phyloP scores from a whole-genome alignment of 2,113 vertebrate species.

The Hippolais icterina region DNA sequence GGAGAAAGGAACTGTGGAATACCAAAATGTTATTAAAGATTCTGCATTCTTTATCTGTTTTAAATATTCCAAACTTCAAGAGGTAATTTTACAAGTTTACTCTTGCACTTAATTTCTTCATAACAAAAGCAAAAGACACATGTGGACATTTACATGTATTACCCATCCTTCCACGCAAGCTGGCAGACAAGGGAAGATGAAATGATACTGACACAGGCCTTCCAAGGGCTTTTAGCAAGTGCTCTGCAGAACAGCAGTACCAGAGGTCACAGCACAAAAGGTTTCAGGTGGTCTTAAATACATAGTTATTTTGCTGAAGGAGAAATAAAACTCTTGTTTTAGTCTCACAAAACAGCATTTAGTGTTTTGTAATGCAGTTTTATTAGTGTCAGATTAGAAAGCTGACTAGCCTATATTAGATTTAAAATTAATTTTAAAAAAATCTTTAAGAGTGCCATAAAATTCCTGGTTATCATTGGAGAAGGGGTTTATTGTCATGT shows the following conservation, averaged over 20 bases:
- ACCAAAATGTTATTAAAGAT: neutral
- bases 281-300: neutral
- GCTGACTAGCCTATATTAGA: neutral
- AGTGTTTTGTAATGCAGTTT: constrained; percentile 44
- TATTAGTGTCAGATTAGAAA: constrained; percentile 20
- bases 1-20: neutral
- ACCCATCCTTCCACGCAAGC: neutral
- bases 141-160: neutral
- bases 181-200: neutral
- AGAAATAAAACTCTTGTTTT: constrained; percentile 1
- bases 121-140: neutral
- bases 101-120: neutral
- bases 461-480: neutral
- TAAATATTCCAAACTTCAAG: neutral
- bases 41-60: neutral
- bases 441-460: neutral
- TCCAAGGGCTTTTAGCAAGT: neutral
- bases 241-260: neutral
- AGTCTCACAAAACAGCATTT: constrained; percentile 7
- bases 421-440: neutral
- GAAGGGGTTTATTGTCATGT: neutral
- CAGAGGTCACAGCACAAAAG: neutral
- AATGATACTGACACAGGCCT: neutral
- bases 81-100: neutral
- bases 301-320: neutral